Evolutionary conservation across 2,113 vertebrate genomes (phyloP).

Genomic region (Tupaia chinensis): DNA sequence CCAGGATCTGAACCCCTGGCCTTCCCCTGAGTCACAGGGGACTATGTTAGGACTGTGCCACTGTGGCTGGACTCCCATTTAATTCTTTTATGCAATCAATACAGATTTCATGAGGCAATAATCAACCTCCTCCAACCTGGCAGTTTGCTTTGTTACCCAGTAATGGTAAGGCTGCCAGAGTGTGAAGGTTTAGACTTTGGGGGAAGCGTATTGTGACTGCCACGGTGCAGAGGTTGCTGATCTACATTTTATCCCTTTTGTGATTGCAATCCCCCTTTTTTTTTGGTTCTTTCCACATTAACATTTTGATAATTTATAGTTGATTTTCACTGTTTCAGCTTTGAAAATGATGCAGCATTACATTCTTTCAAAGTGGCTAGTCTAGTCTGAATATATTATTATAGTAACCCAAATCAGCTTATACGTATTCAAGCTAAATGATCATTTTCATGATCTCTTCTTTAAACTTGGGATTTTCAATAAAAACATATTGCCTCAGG

Average conservation of each 20-base stretch:
- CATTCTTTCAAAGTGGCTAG: background rate
- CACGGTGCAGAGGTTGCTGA: background rate
- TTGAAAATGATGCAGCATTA: background rate
- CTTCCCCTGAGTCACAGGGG: too few species aligned
- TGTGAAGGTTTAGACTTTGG: background rate
- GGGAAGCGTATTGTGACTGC: background rate
- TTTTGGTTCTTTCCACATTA: background rate
- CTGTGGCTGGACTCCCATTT: background rate
- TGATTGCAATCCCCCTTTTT: background rate
- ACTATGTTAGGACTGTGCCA: too few species aligned
- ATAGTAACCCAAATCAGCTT: background rate
- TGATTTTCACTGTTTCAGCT: background rate
- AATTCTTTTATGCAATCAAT: background rate
- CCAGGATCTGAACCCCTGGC: too few species aligned
- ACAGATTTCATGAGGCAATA: background rate
- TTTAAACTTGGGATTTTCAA: conserved; percentile 17
- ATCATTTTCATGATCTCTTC: background rate
- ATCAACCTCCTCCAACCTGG: background rate
- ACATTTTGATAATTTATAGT: background rate
- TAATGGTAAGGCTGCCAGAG: background rate
- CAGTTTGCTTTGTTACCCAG: background rate
- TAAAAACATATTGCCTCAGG: too few species aligned
- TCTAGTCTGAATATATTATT: background rate
- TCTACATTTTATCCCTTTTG: background rate
- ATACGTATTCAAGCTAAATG: background rate